Percentiles rank a stretch among this genome's conserved stretches.
phyloP scores from a whole-genome alignment of 2,888 invertebrate species.

The Aquatica leii region DNA sequence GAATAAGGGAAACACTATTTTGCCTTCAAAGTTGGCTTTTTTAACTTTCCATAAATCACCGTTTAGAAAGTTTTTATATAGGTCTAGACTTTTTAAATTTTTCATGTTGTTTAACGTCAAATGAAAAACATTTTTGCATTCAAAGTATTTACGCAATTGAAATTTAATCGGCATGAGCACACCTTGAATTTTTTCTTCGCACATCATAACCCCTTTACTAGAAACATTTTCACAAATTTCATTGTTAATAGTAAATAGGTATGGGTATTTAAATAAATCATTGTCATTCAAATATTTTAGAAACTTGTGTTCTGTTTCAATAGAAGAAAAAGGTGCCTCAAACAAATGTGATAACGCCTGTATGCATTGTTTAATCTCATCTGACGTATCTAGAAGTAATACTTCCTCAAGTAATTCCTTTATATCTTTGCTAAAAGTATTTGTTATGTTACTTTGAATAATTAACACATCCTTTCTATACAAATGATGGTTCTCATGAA shows the following conservation, averaged over 20 bases:
- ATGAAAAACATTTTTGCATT: not conserved
- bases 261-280: slow-evolving; percentile 8
- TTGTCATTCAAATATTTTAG: slow-evolving; percentile 3
- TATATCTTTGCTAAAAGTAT: not conserved
- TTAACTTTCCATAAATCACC: not conserved
- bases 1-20: not conserved
- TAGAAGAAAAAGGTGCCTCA: not conserved
- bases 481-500: not conserved
- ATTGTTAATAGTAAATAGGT: slow-evolving; percentile 7
- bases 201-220: too few species aligned
- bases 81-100: not conserved
- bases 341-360: not conserved
- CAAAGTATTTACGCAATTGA: slow-evolving; percentile 6
- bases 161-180: slow-evolving; percentile 3
- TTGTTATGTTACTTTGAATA: not conserved
- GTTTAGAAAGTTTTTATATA: slow-evolving; percentile 6
- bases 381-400: not conserved
- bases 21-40: not conserved
- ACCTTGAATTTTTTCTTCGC: slow-evolving; percentile 10
- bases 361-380: not conserved
- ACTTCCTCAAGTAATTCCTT: not conserved
- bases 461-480: not conserved
- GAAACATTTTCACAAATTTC: slow-evolving; percentile 6
- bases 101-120: not conserved
- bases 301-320: slow-evolving; percentile 8